Conservation (phyloP, 2,113 vertebrate species). For the Calyptommatus sinebrachiatus region DNA sequence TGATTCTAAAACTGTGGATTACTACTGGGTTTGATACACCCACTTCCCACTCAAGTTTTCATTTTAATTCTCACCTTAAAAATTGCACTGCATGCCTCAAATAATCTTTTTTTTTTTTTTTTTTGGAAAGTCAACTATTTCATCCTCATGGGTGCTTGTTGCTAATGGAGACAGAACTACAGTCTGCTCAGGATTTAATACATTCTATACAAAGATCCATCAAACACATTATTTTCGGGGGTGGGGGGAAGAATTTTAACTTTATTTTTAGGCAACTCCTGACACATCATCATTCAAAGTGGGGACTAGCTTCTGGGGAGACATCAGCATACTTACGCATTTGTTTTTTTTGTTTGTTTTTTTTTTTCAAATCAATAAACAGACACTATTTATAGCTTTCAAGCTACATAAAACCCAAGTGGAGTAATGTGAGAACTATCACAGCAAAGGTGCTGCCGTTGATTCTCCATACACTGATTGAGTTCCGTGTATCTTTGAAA, state of each 20-base stretch:
- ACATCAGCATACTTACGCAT: slow-evolving; percentile 37
- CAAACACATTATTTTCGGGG: slow-evolving; percentile 54
- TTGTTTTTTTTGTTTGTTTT: slow-evolving; percentile 42
- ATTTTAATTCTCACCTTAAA: slow-evolving; percentile 45
- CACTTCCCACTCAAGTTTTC: not conserved
- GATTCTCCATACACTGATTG: slow-evolving; percentile 17
- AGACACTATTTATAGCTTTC: slow-evolving; percentile 57
- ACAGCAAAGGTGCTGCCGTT: slow-evolving; percentile 42
- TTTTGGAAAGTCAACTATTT: slow-evolving; percentile 48
- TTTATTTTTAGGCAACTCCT: slow-evolving; percentile 62
- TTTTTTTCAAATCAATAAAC: slow-evolving; percentile 66
- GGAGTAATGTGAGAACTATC: slow-evolving; percentile 35
- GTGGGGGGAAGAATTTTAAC: slow-evolving; percentile 67
- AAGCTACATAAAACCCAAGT: slow-evolving; percentile 47
- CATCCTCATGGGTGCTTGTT: slow-evolving; percentile 56
- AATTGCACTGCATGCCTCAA: slow-evolving; percentile 66
- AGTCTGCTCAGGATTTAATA: slow-evolving; percentile 70
- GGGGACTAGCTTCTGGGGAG: slow-evolving; percentile 45
- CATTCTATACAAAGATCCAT: slow-evolving; percentile 66
- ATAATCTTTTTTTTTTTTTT: slow-evolving; percentile 51
- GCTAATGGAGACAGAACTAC: slow-evolving; percentile 73
- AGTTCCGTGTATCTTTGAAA: slow-evolving; percentile 36
- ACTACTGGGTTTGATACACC: not conserved
- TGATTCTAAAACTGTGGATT: too few relatives aligned
- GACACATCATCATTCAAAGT: slow-evolving; percentile 69